Conservation (phyloP, 1,140 invertebrate species). For the Lasaia peninsularis region DNA sequence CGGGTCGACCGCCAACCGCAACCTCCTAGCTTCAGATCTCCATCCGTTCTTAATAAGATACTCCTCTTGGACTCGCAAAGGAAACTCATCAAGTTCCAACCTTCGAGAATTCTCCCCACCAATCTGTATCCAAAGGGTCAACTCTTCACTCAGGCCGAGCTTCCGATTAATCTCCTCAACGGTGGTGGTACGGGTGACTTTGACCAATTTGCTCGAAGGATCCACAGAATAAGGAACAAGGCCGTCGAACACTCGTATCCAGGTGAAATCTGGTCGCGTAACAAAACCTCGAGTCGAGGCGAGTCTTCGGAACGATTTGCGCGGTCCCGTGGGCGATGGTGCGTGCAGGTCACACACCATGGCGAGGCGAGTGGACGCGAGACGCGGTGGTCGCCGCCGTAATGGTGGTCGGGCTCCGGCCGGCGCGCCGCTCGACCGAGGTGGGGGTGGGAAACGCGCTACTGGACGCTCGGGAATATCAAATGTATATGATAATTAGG, state of each 20-base stretch:
- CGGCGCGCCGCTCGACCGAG: conserved; percentile 62
- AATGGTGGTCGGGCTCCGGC: conserved; percentile 57
- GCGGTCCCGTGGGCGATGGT: conserved; percentile 54
- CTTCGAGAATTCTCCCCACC: conserved; percentile 78
- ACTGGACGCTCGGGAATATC: conserved; percentile 64
- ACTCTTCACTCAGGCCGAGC: conserved; percentile 77
- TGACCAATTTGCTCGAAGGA: conserved; percentile 76
- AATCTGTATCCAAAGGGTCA: conserved; percentile 81
- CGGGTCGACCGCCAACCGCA: conserved; percentile 81
- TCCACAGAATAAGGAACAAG: conserved; percentile 73
- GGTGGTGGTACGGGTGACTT: conserved; percentile 79
- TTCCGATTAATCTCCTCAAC: conserved; percentile 80
- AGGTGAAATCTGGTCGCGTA: conserved; percentile 63
- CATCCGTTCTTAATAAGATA: conserved; percentile 80
- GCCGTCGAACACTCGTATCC: conserved; percentile 80
- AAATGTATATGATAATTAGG: conserved; percentile 44
- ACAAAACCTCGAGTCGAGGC: conserved; percentile 78
- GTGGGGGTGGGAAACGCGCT: conserved; percentile 73
- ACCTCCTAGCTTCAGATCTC: conserved; percentile 77
- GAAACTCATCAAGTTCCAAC: conserved; percentile 77
- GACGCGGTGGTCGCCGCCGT: conserved; percentile 48
- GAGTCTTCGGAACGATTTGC: conserved; percentile 73
- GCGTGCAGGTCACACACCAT: conserved; percentile 65
- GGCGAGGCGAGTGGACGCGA: conserved; percentile 55
- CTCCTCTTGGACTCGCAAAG: conserved; percentile 80